Base-by-base conservation (phyloP, 2,113 vertebrate species). In the Oxyruncus cristatus region DNA sequence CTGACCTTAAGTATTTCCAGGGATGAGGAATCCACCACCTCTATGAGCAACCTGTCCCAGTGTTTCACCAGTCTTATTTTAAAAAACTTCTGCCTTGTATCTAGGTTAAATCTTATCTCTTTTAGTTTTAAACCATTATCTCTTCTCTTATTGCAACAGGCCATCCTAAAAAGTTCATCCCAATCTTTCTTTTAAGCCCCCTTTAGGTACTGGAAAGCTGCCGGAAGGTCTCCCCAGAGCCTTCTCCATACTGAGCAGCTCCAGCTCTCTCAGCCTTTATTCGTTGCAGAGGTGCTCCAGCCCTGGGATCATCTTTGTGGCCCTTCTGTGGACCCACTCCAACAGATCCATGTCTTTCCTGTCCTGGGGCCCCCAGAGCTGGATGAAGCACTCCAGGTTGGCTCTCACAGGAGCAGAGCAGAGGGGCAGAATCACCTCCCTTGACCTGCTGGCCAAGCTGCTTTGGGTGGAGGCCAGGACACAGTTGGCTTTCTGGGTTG, bases 381-480 rank as follows among this genome's bases (percentile, higher is more conserved):
- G 67, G 67, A 66, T 44, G 39, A 28, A 70, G 28, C 14, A 33
- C 19, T 16, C 14, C 37, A 58, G 50, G 18, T 42, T 14, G 12
- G 18, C 6, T 58, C 37, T 58, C 50, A 37, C 14, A 41, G 50
- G 22, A 50, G 33, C 26, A 49, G 24, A 53, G 14, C 1, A 53
- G 58, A 50, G 44, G 27, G 37, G 42, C 8, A 58, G 22, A 80
- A 66, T 80, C 65, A 12, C 42, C 76, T 81, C 12, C 41, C 16
- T 63, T 30, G 33, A 17, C 0, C 0, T 63, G 46, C 37, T 81
- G 77, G 15, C 28, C 37, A 2, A 2, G 5, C 4, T 52, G 37
- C 33, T 67, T 74, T 66, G 52, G 12, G 66, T 59, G 49, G 44
- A 66, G 37, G 26, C 27, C 37, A 50, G 44, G 68, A 66, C 33